These are phyloP conservation scores for Argyresthia albistria DNA, from an alignment of 2,888 invertebrate genomes.

Conservation along the genomic window DNA sequence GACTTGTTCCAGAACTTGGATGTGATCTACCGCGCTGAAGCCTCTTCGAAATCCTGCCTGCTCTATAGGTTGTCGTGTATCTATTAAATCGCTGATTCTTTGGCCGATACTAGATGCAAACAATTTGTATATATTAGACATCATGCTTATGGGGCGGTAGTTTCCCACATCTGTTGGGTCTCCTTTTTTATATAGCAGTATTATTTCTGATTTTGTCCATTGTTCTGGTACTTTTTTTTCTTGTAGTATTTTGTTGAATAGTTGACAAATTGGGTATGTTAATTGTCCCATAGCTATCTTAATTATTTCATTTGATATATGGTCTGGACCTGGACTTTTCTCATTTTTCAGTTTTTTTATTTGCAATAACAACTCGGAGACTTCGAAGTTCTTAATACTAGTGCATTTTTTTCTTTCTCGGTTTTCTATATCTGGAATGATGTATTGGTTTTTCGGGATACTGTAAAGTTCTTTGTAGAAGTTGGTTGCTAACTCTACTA, in stretches of 20 bases:
- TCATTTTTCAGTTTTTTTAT: background rate
- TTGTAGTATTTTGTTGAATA: background rate
- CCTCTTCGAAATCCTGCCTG: background rate
- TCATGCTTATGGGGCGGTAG: background rate
- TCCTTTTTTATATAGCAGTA: background rate
- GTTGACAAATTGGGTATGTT: background rate
- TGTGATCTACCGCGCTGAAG: background rate
- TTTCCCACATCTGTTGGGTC: background rate
- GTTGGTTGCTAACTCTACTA: background rate
- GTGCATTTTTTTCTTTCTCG: background rate
- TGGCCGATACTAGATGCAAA: background rate
- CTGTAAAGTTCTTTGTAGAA: background rate
- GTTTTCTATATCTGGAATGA: background rate
- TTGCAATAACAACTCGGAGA: background rate
- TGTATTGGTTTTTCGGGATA: background rate
- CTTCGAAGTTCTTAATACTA: background rate
- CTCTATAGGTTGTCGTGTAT: background rate
- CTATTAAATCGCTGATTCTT: background rate
- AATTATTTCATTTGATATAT: background rate
- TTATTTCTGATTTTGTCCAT: conserved; percentile 1
- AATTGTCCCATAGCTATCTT: background rate
- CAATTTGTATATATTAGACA: background rate
- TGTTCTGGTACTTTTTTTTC: background rate
- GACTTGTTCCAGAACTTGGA: background rate
- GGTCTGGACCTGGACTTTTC: background rate